Base-by-base conservation (phyloP, 2,113 vertebrate genomes). In the Meriones unguiculatus region DNA sequence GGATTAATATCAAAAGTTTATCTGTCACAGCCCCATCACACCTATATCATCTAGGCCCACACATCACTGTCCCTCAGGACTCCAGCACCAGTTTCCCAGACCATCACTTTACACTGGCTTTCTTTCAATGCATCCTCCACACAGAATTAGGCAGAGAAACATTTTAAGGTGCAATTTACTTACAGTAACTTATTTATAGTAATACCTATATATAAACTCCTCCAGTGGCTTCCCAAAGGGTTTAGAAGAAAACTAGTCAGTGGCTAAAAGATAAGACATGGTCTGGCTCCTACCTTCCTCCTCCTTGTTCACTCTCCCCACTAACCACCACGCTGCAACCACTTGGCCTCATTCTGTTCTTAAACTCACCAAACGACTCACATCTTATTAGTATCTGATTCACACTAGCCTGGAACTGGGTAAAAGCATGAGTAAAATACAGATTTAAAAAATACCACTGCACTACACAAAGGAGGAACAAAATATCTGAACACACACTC, bases 1-100 rank as follows among this genome's bases (percentile, higher is more conserved):
- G 46, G 75, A 94, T 93, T 90, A 87, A 73, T 69, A 90, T 64
- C 41, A 80, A 95, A 46, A 46, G 46, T 46, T 46, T 5, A 46
- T 46, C 0, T 22, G 15, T 11, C 73, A 69, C 28, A 41, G 32
- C 50, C 57, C 22, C 5, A 28, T 1, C 18, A 67, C 5, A 4
- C 8, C 22, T 25, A 41, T 8, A 22, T 62, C 22, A 2, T 12
- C 72, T 38, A 1, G 65, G 20, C 24, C 46, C 15, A n/a, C 20
- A 64, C 57, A 62, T 41, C 65, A 59, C 22, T 22, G 11, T 54
- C 25, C 24, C 76, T 87, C 28, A 24, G 38, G 30, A 35, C n/a
- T 52, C 77, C 32, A 35, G 54, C 4, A 3, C 28, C 0, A 7
- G 2, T 35, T 24, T 18, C 75, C 46, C 5, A 64, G 25, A 2